Base-by-base conservation (phyloP, 2,888 invertebrate species). In the Hyppa rectilinea region DNA sequence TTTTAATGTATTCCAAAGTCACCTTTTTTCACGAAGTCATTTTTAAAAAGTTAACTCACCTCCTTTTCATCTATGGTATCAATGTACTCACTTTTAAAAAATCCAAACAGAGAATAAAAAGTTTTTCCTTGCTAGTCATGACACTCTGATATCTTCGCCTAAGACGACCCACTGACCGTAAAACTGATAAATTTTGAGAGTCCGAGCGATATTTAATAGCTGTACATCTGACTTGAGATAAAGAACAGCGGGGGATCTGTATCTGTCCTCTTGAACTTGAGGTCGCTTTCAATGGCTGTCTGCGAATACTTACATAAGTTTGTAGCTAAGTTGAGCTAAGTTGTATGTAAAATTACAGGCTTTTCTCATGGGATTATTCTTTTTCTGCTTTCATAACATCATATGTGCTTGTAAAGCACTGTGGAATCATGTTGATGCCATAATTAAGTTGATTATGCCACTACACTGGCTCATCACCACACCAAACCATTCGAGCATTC, bases 231-330 rank as follows among this genome's bases (percentile, higher is more conserved):
- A 53, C 40, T 20, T 17, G 9, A 49, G 83, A 82, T 82, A 82
- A 76, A 20, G 58, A 56, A 45, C 61, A 45, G 66, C 69, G 45
- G 70, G 83, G 75, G 74, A 53, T 40, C 65, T 70, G 59, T 80
- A 83, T 76, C 83, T 75, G 9, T 62, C 59, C 26, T 71, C 58
- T 23, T 78, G 64, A 78, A 67, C 71, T 69, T 53, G 68, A 14
- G 84, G 84, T 84, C 83, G 26, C 1, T 20, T 17, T 5, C 10
- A 49, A 36, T 60, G 63, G 20, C 34, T 23, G 55, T 50, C 26
- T 58, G 31, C 12, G 5, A 10, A n/a, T 17, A 17, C 53, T 62
- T 80, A 64, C 31, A 58, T 73, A 67, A 77, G 23, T 49, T 9
- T 36, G 17, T 65, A 52, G 36, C 52, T 58, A 61, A 49, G 34